Percentiles rank a stretch among this genome's conserved stretches.
Evolutionary conservation across 2,113 vertebrate species (phyloP).

Genomic region (Cairina moschata): DNA sequence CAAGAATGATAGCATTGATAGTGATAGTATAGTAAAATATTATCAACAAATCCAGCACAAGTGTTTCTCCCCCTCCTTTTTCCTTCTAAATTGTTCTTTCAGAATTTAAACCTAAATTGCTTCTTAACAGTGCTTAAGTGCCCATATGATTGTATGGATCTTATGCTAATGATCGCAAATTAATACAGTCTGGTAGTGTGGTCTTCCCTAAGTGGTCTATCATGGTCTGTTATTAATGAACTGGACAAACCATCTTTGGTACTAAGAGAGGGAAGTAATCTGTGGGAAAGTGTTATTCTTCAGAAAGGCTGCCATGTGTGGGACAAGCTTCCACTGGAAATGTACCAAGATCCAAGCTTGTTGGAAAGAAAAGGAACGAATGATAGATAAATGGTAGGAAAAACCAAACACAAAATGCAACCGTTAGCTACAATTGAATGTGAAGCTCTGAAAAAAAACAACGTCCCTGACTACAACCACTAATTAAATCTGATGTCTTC

Average conservation of each 20-base stretch:
- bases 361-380: neutral
- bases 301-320: neutral
- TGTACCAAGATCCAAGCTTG: neutral
- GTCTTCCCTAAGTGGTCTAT: neutral
- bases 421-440: neutral
- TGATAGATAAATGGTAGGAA: neutral
- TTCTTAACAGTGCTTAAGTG: neutral
- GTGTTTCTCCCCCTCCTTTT: neutral
- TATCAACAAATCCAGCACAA: neutral
- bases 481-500: neutral
- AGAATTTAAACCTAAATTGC: neutral
- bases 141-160: neutral
- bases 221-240: neutral
- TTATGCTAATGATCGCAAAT: neutral
- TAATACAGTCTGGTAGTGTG: neutral
- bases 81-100: neutral
- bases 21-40: neutral
- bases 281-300: neutral
- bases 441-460: neutral
- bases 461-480: neutral
- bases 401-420: neutral
- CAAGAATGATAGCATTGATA: neutral
- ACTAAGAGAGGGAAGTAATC: neutral
- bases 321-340: neutral
- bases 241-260: neutral